These are phyloP conservation scores for Horisme vitalbata DNA, from an alignment of 2,888 invertebrate genomes.

Conservation along the genomic window DNA sequence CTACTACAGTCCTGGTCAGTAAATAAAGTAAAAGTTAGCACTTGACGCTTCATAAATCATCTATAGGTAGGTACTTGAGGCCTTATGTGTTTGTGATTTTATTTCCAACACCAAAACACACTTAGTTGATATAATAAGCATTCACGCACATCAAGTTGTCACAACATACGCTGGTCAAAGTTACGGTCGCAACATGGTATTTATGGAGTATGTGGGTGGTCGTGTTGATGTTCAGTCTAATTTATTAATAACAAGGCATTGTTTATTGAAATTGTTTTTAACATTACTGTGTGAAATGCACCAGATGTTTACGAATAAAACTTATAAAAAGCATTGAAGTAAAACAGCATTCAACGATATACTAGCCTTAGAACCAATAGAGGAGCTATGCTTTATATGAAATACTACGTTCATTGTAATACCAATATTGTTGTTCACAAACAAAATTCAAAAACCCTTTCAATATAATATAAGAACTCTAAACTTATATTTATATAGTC, in stretches of 20 bases:
- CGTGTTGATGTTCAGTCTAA: constrained; percentile 7
- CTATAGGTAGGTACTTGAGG: no score
- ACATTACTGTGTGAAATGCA: not conserved
- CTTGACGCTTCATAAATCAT: no score
- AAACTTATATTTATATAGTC: no score
- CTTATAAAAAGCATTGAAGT: not conserved
- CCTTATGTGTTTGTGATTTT: not conserved
- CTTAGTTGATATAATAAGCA: constrained; percentile 2
- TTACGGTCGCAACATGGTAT: constrained; percentile 23
- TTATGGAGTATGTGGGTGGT: constrained; percentile 27
- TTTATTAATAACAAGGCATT: constrained; percentile 8
- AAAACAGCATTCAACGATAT: no score
- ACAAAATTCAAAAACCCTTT: no score
- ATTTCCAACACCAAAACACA: constrained; percentile 5
- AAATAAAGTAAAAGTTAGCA: no score
- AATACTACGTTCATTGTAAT: no score
- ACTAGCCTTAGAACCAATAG: no score
- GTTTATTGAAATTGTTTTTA: constrained; percentile 13
- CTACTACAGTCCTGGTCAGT: no score
- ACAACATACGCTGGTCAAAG: constrained; percentile 11
- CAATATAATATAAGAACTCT: no score
- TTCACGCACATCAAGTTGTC: constrained; percentile 19
- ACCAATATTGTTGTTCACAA: no score
- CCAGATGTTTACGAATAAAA: not conserved
- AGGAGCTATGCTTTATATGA: no score